Evolutionary conservation across 2,797 vertebrate genomes (phyloP), one percentile per base, ranked within the genome.

Genomic region (Adrianichthys oophorus): DNA sequence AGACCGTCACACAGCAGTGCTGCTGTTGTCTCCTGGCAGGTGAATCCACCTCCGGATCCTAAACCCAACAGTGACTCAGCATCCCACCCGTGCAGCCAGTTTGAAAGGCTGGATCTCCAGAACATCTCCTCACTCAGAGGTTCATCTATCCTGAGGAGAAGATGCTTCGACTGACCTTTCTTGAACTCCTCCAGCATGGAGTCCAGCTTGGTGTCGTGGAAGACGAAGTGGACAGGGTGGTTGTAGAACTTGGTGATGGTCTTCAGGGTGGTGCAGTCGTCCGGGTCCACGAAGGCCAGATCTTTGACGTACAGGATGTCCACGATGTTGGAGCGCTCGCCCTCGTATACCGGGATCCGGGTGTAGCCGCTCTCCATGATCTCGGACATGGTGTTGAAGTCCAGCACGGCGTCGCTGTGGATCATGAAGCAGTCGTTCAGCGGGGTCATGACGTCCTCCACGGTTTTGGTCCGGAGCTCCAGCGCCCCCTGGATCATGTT

Each of bases 231-330:
- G n/a, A 99, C 94, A 0, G 97, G 95, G 65, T 96, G 97, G 90
- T 95, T 98, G 91, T 99, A 99, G 90, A 98, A 99, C 68, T 96
- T 98, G 50, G 96, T 98, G 90, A 99, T 97, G 74, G 97, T 98
- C 83, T 97, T 97, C 48, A 99, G 90, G 0, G 97, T 94, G 15
- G 96, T 98, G 87, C 94, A 93, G 87, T 99, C 97, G 0, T 99
- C 97, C 0, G 97, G 96, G 71, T 99, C 97, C 4, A 99, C 97
- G 0, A 99, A 99, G 15, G 97, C 95, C 92, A 98, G 67, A 76
- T 99, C 97, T 68, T 99, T 98, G 59, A 99, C 93, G 0, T 92
- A 96, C 8, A 99, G 94, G 62, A 98, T 92, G 84, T 98, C 97
- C 77, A 99, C 95, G 5, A 99, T 98, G 82, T 99, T 99, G 83